Evolutionary conservation across 2,797 vertebrate genomes (phyloP), one percentile per base, ranked within the genome.

Genomic region (Sylvilagus floridanus): DNA sequence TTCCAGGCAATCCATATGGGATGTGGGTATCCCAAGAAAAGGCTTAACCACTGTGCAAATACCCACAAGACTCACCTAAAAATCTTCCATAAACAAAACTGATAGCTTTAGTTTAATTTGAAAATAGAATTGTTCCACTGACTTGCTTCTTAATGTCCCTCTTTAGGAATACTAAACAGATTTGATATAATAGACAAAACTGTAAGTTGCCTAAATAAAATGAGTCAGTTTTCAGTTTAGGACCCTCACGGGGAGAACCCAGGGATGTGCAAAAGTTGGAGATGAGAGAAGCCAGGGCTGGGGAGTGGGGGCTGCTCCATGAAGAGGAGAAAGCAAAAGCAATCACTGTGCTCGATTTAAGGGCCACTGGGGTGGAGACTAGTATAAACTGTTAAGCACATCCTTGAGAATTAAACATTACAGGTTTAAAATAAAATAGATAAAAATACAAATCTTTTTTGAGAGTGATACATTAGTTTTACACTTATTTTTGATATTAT

Each of bases 31-130:
- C 13, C 54, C 54, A 13, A 57, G 16, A 13, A 57, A 57, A 57
- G 54, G 54, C 54, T 14, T 57, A 57, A 19, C 2, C 54, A 57
- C 54, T 57, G 54, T 13, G 54, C 54, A 57, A 13, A 57, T 57
- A 57, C 54, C 54, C 30, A 50, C 13, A 54, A 63, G 17, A 28
- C 7, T 73, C 37, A 50, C 22, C 24, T 32, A 24, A 54, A 60
- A 50, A 52, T 54, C 66, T 71, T 22, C 35, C 63, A 57, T 57
- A 32, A 72, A 54, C 47, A 84, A 62, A 92, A 76, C 24, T 35
- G 10, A 62, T 28, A 32, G 50, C 87, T 79, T 92, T 37, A 76
- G 37, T 88, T 92, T 32, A 72, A 37, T 88, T 37, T 90, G 63
- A 78, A 47, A 85, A 88, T 73, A 22, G 13, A 77, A 0, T 63